Base-by-base conservation (phyloP, 2,113 vertebrate genomes). In the Antechinus flavipes region DNA sequence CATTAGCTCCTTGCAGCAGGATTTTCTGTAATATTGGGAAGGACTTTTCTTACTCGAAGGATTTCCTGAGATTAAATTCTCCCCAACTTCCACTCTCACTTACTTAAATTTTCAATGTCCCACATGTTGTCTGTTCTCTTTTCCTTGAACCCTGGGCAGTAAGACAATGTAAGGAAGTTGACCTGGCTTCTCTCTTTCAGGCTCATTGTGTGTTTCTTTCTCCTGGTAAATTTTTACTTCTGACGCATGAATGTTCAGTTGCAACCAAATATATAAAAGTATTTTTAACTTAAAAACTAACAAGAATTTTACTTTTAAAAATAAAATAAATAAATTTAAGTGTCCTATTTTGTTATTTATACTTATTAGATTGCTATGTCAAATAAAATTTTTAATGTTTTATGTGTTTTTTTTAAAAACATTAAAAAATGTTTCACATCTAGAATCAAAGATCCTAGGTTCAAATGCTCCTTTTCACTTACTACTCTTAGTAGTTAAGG, bases 1-100 rank as follows among this genome's bases (percentile, higher is more conserved):
- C 95, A 97, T 98, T 93, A 97, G 94, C 91, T 93, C 94, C 97
- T 95, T 58, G 53, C 26, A 47, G 95, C 47, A 23, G 92, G 94
- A 93, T 27, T 96, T 96, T 91, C 16, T 95, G 56, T 92, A 89
- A 90, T 95, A 90, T 58, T 93, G 42, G 55, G 61, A 49, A 96
- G 35, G 26, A 0, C 93, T 98, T 95, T 96, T 95, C 94, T 96
- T 90, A 76, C 91, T 94, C 90, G 16, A 91, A 95, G 94, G 95
- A 95, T 94, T 98, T 98, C 96, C 96, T 97, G 96, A 97, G 91
- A 97, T 84, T 2, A 6, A 98, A 96, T 68, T 96, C 96, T 89
- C 91, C 61, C 92, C 68, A 30, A 93, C 94, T 96, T 95, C 89
- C 16, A 52, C 54, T 42, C 24, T 22, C n/a, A 47, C 2, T 2